Percentiles rank a stretch among this genome's conserved stretches.
Evolutionary conservation across 1,140 invertebrate species (phyloP).

Genomic region (Oedothorax gibbosus): DNA sequence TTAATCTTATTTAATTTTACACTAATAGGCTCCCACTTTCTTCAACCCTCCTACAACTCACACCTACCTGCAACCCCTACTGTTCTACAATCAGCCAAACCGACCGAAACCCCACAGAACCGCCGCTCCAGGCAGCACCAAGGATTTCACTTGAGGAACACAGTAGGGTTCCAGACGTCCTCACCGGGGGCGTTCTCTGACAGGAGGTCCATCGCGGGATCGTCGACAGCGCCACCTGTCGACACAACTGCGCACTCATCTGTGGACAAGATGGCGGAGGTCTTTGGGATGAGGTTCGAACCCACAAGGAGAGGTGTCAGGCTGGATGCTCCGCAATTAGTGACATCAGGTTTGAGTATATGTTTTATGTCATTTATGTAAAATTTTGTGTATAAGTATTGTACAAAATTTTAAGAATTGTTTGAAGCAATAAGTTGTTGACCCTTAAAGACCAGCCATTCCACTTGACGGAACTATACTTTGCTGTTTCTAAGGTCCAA

Average conservation of each 20-base stretch:
- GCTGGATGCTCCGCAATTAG: not conserved
- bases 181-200: slow-evolving; percentile 17
- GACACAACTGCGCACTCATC: no score
- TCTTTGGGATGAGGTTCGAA: slow-evolving; percentile 7
- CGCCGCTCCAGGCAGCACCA: not conserved
- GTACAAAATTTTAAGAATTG: no score
- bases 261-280: not conserved
- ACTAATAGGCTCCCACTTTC: no score
- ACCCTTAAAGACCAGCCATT: no score
- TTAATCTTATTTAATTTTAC: no score
- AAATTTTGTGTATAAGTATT: no score
- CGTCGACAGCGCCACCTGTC: not conserved
- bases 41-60: no score
- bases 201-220: not conserved
- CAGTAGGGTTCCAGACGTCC: slow-evolving; percentile 31
- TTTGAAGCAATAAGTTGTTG: no score
- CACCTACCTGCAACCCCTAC: no score
- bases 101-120: not conserved
- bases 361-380: not conserved
- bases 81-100: no score
- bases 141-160: slow-evolving; percentile 29
- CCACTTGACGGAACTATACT: no score
- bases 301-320: slow-evolving; percentile 21
- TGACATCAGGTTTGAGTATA: slow-evolving; percentile 3
- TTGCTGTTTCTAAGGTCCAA: no score